Evolutionary conservation across 2,888 invertebrate genomes (phyloP), one percentile per base, ranked within the genome.

Genomic region (Drosophila sordidula): DNA sequence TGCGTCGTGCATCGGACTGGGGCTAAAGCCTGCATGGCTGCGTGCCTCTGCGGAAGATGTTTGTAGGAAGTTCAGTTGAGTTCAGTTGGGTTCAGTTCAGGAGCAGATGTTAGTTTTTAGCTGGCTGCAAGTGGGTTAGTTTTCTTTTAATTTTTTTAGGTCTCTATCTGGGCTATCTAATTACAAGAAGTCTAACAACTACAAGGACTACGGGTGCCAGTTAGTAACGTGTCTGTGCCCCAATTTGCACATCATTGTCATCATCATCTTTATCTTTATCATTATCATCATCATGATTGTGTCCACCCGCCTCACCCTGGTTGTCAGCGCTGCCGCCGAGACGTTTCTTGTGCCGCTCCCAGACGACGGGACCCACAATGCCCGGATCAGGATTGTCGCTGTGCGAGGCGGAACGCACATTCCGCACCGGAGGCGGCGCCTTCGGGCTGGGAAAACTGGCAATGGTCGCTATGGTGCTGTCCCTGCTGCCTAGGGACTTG

Each of bases 341-440:
- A 80, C 95, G 94, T 90, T 95, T 95, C 87, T 95, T 95, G 87
- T 96, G 96, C 63, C 96, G 93, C 90, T 96, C 96, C 97, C 97
- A 97, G 6, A 97, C 97, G 54, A 96, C 92, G 0, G 97, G 97
- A 0, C 97, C 97, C 34, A 97, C 94, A 4, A 97, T 95, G 0
- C 97, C 97, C 0, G 97, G 96, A 92, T 97, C 97, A 45, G 95
- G 95, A 78, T 95, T 95, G 51, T 95, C 94, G 89, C 97, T 97
- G 51, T 95, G 95, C 44, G 96, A 94, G 32, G 96, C 93, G 3
- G 94, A 75, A 14, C 76, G 80, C 18, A 78, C 79, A n/a, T 78
- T 80, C 54, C 86, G 74, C 12, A 75, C 49, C 4, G 89, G 55
- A 4, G 87, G 70, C 69, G 78, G 91, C 6, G 89, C 90, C 65